phyloP scores from a whole-genome alignment of 2,113 vertebrate species.

The Bufo gargarizans region DNA sequence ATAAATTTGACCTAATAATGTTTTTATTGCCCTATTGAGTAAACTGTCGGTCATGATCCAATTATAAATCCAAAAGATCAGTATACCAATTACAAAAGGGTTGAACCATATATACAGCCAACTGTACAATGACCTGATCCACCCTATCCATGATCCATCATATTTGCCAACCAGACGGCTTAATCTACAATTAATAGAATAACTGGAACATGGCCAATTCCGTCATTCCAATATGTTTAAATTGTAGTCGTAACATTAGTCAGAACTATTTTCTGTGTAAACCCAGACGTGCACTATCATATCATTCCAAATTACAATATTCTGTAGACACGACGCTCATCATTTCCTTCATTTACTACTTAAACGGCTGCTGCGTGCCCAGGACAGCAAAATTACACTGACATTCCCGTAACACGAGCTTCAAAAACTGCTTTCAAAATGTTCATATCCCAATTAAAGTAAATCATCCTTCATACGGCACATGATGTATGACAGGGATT shows the following conservation, averaged over 20 bases:
- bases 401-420: constrained; percentile 25
- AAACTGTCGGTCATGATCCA: too few relatives aligned
- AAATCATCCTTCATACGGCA: constrained; percentile 50
- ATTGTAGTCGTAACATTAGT: not conserved
- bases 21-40: too few relatives aligned
- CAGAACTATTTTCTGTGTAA: not conserved
- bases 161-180: not conserved
- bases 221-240: not conserved
- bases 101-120: too few relatives aligned
- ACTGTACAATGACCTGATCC: too few relatives aligned
- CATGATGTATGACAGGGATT: constrained; percentile 1
- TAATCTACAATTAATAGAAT: not conserved
- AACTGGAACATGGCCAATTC: not conserved
- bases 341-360: constrained; percentile 48
- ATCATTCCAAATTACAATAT: not conserved
- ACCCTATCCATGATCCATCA: not conserved
- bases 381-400: constrained; percentile 30
- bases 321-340: constrained; percentile 4
- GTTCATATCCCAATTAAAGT: not conserved
- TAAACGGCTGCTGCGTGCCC: not conserved
- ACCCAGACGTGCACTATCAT: not conserved
- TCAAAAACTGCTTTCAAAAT: constrained; percentile 19
- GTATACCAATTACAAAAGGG: too few relatives aligned
- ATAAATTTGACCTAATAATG: too few relatives aligned
- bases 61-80: too few relatives aligned